These are phyloP conservation scores for Lepidurus apus DNA, from an alignment of 1,140 invertebrate species.

Conservation along the genomic window DNA sequence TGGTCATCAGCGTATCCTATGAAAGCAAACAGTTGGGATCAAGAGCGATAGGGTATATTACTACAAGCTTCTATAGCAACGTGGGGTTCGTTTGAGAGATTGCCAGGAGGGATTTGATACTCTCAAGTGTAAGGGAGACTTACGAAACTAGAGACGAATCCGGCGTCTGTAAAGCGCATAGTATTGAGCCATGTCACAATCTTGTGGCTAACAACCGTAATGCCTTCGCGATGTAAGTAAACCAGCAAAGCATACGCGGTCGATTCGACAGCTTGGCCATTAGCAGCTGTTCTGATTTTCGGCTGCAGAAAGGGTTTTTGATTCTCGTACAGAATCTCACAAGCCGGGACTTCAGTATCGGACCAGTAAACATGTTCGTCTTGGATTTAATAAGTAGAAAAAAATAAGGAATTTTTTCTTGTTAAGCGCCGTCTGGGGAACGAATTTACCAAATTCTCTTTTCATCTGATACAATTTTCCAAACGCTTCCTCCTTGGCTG, in stretches of 20 bases:
- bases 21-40: constrained; percentile 31
- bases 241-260: constrained; percentile 57
- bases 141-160: constrained; percentile 55
- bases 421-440: background rate
- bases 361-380: constrained; percentile 52
- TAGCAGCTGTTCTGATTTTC: constrained; percentile 44
- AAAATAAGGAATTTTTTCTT: background rate
- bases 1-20: constrained; percentile 55
- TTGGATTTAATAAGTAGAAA: constrained; percentile 37
- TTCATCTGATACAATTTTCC: constrained; percentile 42
- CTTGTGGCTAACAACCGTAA: constrained; percentile 45
- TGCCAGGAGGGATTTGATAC: too few relatives aligned
- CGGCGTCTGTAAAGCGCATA: constrained; percentile 53
- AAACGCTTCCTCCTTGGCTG: constrained; percentile 46
- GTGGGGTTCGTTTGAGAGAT: too few relatives aligned
- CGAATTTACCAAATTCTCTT: constrained; percentile 42
- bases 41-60: background rate
- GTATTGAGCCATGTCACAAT: constrained; percentile 57
- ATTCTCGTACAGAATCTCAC: constrained; percentile 47
- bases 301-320: constrained; percentile 49
- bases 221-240: constrained; percentile 48
- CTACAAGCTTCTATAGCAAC: background rate
- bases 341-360: constrained; percentile 41
- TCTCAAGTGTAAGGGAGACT: background rate
- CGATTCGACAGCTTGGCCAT: constrained; percentile 51